These are phyloP conservation scores for Polydrusus pterygomalis DNA, from an alignment of 2,888 invertebrate species.

Conservation along the genomic window DNA sequence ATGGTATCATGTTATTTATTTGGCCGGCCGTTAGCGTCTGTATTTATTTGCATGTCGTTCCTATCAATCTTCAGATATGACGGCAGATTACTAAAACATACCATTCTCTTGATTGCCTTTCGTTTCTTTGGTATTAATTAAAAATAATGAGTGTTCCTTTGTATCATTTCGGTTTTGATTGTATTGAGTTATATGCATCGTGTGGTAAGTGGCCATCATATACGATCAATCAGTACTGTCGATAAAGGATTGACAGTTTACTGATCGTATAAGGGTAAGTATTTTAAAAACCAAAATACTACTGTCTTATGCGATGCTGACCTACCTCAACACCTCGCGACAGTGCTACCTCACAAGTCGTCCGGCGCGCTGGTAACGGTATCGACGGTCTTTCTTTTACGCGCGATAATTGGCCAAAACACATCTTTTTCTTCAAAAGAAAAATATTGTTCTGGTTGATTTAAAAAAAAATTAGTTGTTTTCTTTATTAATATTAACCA, in stretches of 20 bases:
- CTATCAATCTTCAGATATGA: conserved; percentile 41
- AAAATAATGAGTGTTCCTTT: conserved; percentile 34
- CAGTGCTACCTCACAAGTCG: no score
- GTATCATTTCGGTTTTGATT: conserved; percentile 19
- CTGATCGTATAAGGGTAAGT: background rate
- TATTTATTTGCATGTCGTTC: conserved; percentile 45
- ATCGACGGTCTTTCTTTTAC: no score
- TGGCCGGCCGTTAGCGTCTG: conserved; percentile 36
- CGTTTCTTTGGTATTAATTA: conserved; percentile 29
- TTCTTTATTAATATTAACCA: no score
- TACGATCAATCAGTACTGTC: background rate
- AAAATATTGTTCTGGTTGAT: no score
- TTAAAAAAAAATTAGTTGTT: no score
- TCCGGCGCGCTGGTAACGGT: no score
- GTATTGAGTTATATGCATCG: conserved; percentile 11
- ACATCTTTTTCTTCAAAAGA: no score
- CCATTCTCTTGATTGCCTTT: conserved; percentile 40
- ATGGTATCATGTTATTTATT: conserved; percentile 28
- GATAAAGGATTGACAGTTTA: background rate
- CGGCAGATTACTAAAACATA: conserved; percentile 40
- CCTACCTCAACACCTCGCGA: no score
- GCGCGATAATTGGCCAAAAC: no score
- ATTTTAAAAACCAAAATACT: no score
- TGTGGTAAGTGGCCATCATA: background rate
- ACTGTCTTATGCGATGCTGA: no score